Evolutionary conservation across 2,113 vertebrate species (phyloP).

Genomic region (Harpagus bidentatus): DNA sequence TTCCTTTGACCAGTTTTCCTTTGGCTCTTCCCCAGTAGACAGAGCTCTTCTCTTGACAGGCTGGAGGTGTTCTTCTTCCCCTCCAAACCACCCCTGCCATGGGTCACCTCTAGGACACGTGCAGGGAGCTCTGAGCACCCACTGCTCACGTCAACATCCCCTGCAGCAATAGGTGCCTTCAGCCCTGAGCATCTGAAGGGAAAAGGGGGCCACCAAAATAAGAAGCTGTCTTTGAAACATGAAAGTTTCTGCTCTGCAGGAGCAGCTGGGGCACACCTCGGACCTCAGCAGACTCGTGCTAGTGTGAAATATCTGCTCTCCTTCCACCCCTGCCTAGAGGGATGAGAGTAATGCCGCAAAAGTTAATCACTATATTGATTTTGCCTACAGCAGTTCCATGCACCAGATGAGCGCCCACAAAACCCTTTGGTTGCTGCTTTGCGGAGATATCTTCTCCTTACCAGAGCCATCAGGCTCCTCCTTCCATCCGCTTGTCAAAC

Average conservation of each 20-base stretch:
- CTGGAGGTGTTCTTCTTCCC: background rate
- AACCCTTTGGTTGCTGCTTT: background rate
- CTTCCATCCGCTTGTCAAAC: background rate
- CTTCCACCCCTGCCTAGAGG: background rate
- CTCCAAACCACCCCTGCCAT: background rate
- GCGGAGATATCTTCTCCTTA: background rate
- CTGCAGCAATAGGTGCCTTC: background rate
- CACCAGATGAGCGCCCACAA: background rate
- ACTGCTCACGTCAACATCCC: fast-evolving
- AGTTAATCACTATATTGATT: background rate
- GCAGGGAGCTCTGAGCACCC: background rate
- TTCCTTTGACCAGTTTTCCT: background rate
- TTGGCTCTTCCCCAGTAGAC: background rate
- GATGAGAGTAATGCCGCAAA: background rate
- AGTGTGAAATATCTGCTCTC: background rate
- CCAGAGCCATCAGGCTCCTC: background rate
- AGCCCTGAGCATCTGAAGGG: background rate
- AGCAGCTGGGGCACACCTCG: background rate
- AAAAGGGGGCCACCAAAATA: background rate
- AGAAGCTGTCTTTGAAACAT: background rate
- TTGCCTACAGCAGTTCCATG: fast-evolving
- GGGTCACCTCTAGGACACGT: background rate
- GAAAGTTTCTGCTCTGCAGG: background rate
- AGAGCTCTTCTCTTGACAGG: background rate
- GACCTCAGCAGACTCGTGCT: background rate